phyloP scores from a whole-genome alignment of 2,797 vertebrate genomes.

The Myotis findleyi region DNA sequence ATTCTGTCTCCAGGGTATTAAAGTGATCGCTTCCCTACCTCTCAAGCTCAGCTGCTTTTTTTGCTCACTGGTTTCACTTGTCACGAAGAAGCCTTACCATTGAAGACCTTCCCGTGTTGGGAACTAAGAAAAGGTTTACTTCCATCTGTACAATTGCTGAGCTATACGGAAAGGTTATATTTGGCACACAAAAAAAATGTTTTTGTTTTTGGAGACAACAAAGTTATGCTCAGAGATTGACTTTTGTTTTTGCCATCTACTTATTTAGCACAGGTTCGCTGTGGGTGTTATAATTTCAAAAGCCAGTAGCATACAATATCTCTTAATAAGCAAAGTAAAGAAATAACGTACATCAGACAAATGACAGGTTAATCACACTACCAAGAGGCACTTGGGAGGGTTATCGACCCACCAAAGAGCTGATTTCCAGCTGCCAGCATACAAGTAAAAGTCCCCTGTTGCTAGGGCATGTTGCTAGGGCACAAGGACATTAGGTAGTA shows the following conservation, averaged over 20 bases:
- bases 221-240: not conserved
- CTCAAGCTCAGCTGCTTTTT: not conserved
- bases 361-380: not conserved
- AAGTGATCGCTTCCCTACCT: not conserved
- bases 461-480: not conserved
- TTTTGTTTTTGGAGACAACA: not conserved
- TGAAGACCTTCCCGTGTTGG: constrained; percentile 13
- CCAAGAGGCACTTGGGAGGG: not conserved
- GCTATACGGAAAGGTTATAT: not conserved
- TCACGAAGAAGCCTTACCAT: constrained; percentile 4
- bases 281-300: not conserved
- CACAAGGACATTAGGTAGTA: not conserved
- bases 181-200: not conserved
- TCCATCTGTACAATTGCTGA: not conserved
- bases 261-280: not conserved
- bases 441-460: not conserved
- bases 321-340: constrained; percentile 1
- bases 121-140: not conserved
- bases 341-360: not conserved
- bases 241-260: not conserved
- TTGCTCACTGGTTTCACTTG: not conserved
- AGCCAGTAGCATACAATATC: not conserved
- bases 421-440: not conserved
- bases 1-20: not conserved
- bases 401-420: not conserved